Conservation (phyloP, 1,140 invertebrate genomes). For the Drosophila micromelanica region DNA sequence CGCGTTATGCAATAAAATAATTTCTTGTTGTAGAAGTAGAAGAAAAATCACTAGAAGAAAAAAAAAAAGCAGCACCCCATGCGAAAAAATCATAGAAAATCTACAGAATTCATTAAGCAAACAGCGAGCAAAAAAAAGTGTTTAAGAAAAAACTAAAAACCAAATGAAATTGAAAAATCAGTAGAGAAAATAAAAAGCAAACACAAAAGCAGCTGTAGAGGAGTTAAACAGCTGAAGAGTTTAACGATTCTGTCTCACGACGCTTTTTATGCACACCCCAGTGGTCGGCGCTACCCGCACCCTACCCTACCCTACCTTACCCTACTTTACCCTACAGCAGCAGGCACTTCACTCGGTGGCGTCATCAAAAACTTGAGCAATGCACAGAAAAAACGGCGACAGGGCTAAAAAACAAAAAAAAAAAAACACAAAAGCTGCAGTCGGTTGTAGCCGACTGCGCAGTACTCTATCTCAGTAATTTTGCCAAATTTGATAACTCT, state of each 20-base stretch:
- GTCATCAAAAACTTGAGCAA: too few species aligned
- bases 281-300: conserved; percentile 15
- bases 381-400: background rate
- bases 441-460: too few species aligned
- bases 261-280: conserved; percentile 45
- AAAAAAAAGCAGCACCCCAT: conserved; percentile 14
- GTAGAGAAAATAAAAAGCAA: conserved; percentile 7
- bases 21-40: conserved; percentile 46
- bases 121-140: conserved; percentile 13
- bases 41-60: background rate
- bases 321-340: background rate
- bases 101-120: conserved; percentile 62
- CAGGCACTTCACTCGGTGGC: background rate
- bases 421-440: too few species aligned
- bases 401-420: conserved; percentile 1
- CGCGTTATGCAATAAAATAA: conserved; percentile 79
- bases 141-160: conserved; percentile 2
- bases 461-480: too few species aligned
- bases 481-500: too few species aligned
- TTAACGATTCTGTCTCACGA: conserved; percentile 66
- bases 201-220: conserved; percentile 4
- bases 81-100: conserved; percentile 47
- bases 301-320: background rate
- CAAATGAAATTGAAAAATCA: conserved; percentile 35
- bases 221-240: conserved; percentile 40